phyloP scores from a whole-genome alignment of 2,113 vertebrate species.

The Elachura formosa region DNA sequence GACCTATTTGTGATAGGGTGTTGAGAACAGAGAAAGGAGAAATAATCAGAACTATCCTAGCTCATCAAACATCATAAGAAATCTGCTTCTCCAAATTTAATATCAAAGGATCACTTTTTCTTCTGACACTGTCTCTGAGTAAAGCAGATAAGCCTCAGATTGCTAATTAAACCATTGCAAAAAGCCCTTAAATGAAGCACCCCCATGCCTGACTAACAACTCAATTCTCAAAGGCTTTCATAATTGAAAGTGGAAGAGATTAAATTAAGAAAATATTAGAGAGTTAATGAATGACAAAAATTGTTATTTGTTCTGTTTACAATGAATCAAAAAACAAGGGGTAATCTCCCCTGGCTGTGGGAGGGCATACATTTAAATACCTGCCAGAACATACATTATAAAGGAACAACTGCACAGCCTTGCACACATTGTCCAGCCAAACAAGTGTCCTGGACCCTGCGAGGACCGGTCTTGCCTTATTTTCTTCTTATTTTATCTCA shows the following conservation, averaged over 20 bases:
- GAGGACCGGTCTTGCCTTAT: not conserved
- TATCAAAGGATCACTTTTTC: constrained; percentile 30
- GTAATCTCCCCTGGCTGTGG: not conserved
- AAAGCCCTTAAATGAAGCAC: constrained; percentile 36
- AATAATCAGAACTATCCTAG: not conserved
- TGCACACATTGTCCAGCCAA: not conserved
- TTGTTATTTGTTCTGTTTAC: constrained; percentile 21
- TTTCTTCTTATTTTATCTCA: not conserved
- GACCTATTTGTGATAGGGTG: not conserved
- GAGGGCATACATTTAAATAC: not conserved
- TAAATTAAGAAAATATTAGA: constrained; percentile 45
- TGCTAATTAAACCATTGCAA: constrained; percentile 55
- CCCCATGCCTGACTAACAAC: constrained; percentile 36
- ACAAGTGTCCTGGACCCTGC: not conserved
- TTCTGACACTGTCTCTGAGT: constrained; percentile 11
- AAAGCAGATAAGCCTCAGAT: constrained; percentile 39
- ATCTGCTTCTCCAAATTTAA: not conserved
- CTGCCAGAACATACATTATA: not conserved
- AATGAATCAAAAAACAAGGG: not conserved
- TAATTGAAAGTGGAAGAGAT: constrained; percentile 51
- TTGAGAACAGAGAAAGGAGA: not conserved
- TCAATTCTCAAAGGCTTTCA: constrained; percentile 53
- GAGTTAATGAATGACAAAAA: constrained; percentile 40
- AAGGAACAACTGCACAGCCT: not conserved
- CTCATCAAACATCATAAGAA: not conserved